These are phyloP conservation scores for Chelidonichthys spinosus DNA, from an alignment of 2,797 vertebrate species.

Conservation along the genomic window DNA sequence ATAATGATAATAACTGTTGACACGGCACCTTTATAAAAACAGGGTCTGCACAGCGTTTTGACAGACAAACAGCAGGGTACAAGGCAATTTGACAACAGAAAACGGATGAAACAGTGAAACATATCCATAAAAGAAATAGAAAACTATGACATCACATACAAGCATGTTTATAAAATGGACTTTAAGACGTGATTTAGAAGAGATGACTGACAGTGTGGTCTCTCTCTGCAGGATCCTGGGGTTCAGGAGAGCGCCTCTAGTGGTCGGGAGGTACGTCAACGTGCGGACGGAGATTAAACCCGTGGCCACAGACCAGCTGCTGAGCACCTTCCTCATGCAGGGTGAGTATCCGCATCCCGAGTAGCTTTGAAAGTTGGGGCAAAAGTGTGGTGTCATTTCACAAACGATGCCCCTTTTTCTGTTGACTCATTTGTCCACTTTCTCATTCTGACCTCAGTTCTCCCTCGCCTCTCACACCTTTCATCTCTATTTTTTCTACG, in stretches of 20 bases:
- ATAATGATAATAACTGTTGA: too few relatives aligned
- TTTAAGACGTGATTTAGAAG: too few relatives aligned
- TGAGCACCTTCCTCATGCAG: slow-evolving; percentile 94
- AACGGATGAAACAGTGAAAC: too few relatives aligned
- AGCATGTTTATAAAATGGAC: too few relatives aligned
- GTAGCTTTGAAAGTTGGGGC: neutral
- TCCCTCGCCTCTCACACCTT: slow-evolving; percentile 10
- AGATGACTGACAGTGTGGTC: neutral
- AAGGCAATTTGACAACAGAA: too few relatives aligned
- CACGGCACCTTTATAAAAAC: too few relatives aligned
- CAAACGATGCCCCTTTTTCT: neutral
- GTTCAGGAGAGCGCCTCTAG: slow-evolving; percentile 94
- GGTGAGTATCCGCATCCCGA: slow-evolving; percentile 80
- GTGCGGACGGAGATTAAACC: slow-evolving; percentile 95
- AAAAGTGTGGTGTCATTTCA: neutral
- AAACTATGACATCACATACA: too few relatives aligned
- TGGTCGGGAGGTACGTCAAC: slow-evolving; percentile 94
- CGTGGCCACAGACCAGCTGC: slow-evolving; percentile 94
- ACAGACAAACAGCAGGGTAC: too few relatives aligned
- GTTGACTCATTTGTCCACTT: slow-evolving; percentile 12
- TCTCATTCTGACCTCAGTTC: neutral
- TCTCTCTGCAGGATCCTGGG: slow-evolving; percentile 90
- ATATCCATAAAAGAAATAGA: too few relatives aligned
- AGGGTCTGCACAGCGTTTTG: too few relatives aligned
- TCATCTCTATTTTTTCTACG: neutral